phyloP scores from a whole-genome alignment of 2,113 vertebrate species.

The Tichodroma muraria region DNA sequence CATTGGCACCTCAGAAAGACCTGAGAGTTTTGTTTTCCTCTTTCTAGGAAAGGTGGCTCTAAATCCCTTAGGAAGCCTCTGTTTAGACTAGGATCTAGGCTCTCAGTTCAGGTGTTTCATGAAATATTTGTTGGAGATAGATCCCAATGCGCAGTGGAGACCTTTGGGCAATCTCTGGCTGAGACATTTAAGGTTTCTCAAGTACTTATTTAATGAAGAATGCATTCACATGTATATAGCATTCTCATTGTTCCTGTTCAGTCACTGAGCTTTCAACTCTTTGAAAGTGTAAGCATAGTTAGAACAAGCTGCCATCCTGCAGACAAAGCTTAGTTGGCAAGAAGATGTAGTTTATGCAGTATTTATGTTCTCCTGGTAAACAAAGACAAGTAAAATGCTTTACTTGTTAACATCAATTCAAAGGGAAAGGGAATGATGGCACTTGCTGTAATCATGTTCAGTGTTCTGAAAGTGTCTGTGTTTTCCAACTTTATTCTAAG shows the following conservation, averaged over 20 bases:
- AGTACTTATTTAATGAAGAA: not conserved
- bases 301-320: slow-evolving; percentile 20
- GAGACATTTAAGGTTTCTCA: not conserved
- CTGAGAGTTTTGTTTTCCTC: not conserved
- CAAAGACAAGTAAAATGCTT: slow-evolving; percentile 32
- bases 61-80: not conserved
- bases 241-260: not conserved
- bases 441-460: slow-evolving; percentile 14
- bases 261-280: not conserved
- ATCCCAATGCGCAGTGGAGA: not conserved
- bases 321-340: slow-evolving; percentile 28
- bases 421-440: not conserved
- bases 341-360: slow-evolving; percentile 31
- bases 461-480: not conserved
- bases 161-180: not conserved
- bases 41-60: not conserved
- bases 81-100: not conserved
- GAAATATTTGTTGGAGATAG: not conserved
- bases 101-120: not conserved
- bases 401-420: slow-evolving; percentile 27
- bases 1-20: not conserved
- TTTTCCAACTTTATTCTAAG: slow-evolving; percentile 7
- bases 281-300: not conserved
- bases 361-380: slow-evolving; percentile 51
- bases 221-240: not conserved